Conservation (phyloP, 2,797 vertebrate species). For the Chiroxiphia lanceolata region DNA sequence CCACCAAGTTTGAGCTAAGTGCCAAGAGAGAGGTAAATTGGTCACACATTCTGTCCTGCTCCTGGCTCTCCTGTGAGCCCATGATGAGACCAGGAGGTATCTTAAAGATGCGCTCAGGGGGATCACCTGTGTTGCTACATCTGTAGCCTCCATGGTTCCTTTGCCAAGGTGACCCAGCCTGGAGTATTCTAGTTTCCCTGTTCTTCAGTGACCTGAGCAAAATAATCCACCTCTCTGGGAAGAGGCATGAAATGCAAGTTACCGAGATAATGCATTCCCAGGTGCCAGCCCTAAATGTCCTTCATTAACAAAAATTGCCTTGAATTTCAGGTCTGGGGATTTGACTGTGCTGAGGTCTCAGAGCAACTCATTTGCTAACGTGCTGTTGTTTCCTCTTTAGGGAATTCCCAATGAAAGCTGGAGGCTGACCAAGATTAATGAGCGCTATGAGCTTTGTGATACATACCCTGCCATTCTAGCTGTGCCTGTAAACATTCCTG, state of each 20-base stretch:
- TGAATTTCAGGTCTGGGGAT: conserved; percentile 4
- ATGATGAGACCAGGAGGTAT: neutral
- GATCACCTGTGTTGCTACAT: neutral
- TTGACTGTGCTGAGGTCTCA: neutral
- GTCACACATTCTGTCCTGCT: neutral
- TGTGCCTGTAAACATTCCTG: conserved; percentile 91
- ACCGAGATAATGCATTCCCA: neutral
- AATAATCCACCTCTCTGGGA: neutral
- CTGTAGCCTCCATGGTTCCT: neutral
- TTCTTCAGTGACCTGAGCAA: neutral
- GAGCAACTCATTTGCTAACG: conserved; percentile 10
- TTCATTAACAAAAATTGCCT: neutral
- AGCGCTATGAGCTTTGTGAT: conserved; percentile 93
- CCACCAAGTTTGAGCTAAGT: neutral
- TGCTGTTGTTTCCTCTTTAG: conserved; percentile 69
- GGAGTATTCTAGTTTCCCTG: neutral
- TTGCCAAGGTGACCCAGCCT: neutral
- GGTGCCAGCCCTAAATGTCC: neutral
- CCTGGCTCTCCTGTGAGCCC: neutral
- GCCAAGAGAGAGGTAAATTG: neutral
- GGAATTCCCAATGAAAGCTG: conserved; percentile 98
- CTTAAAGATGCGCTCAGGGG: neutral
- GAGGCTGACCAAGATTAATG: conserved; percentile 92
- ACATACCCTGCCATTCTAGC: conserved; percentile 90
- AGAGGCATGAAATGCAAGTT: neutral